phyloP scores from a whole-genome alignment of 1,140 invertebrate genomes.

The Aphaenogaster ashmeadi region DNA sequence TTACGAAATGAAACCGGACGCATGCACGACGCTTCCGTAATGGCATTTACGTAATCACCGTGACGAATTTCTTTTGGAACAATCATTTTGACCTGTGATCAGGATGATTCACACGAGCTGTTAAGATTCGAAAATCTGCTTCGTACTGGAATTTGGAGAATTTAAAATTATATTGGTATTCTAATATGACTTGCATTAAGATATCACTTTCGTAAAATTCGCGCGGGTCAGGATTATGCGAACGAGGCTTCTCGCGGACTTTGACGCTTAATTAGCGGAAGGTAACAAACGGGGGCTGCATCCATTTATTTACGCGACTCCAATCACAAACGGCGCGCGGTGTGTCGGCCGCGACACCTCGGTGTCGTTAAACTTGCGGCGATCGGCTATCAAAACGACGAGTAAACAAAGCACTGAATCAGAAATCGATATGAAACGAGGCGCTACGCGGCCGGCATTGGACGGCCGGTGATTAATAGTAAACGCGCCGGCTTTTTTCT shows the following conservation, averaged over 20 bases:
- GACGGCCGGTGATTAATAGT: slow-evolving; percentile 47
- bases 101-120: not conserved
- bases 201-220: not conserved
- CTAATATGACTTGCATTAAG: not conserved
- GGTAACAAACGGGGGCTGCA: not conserved
- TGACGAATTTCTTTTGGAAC: not conserved
- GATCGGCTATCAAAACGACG: slow-evolving; percentile 35
- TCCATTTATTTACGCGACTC: slow-evolving; percentile 37
- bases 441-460: not conserved
- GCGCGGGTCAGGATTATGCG: not conserved
- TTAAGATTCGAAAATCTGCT: not conserved
- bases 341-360: slow-evolving; percentile 4
- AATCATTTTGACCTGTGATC: not conserved
- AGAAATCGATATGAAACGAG: slow-evolving; percentile 58
- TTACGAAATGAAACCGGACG: slow-evolving; percentile 50
- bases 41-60: slow-evolving; percentile 39
- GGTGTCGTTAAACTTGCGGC: slow-evolving; percentile 36
- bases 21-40: slow-evolving; percentile 41
- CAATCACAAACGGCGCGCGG: not conserved
- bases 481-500: slow-evolving; percentile 18
- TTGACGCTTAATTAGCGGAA: slow-evolving; percentile 14
- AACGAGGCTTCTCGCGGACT: no score
- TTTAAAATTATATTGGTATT: not conserved
- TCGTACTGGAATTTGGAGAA: not conserved
- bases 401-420: slow-evolving; percentile 58